Evolutionary conservation across 2,113 vertebrate genomes (phyloP).

Genomic region (Bujurquina vittata): DNA sequence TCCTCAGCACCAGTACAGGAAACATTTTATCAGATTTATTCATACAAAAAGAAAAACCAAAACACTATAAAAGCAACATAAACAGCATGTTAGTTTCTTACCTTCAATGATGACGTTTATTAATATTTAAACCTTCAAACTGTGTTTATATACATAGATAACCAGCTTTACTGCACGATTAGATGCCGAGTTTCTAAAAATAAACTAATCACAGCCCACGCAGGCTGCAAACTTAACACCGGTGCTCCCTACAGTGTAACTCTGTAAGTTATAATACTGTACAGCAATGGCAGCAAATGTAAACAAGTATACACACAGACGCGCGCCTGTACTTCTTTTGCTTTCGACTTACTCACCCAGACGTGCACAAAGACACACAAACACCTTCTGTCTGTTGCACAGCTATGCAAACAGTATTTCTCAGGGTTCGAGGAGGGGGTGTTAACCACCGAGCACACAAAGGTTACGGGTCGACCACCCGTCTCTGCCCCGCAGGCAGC

Average conservation of each 20-base stretch:
- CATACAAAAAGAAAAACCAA: neutral
- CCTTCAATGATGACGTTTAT: neutral
- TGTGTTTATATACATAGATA: slow-evolving; percentile 29
- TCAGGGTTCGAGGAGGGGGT: neutral
- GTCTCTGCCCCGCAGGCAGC: neutral
- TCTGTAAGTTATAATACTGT: slow-evolving; percentile 6
- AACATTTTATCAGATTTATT: neutral
- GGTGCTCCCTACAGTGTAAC: slow-evolving; percentile 2
- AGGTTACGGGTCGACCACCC: slow-evolving; percentile 23
- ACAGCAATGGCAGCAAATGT: slow-evolving; percentile 5
- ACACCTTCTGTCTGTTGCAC: neutral
- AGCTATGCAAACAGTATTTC: neutral
- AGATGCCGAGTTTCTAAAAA: slow-evolving; percentile 1
- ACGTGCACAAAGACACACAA: neutral
- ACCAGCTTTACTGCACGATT: neutral
- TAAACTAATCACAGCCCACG: neutral
- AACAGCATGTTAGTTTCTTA: neutral
- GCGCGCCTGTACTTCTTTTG: neutral
- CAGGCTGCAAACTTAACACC: slow-evolving; percentile 1
- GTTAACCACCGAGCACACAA: neutral
- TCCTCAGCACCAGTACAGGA: neutral
- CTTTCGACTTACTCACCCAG: neutral
- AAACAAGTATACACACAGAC: neutral
- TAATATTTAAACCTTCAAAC: slow-evolving; percentile 15
- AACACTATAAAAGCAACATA: neutral